These are phyloP conservation scores for Ctenochaetus hawaiiensis DNA, from an alignment of 2,797 vertebrate genomes.

Conservation along the genomic window DNA sequence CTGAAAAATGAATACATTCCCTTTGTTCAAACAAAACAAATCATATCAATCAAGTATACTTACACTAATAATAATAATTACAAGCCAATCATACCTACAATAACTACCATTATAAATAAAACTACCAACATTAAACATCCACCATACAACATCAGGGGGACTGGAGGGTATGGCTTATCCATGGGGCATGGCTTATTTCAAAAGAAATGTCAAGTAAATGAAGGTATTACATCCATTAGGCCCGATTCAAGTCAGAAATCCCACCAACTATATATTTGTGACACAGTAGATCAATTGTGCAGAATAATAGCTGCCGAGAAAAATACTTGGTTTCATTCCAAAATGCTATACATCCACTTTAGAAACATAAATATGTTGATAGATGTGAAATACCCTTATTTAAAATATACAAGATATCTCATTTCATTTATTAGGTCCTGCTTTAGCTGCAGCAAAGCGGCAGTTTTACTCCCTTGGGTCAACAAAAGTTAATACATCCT, in stretches of 20 bases:
- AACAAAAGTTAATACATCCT: conserved; percentile 55
- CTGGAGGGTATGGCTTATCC: conserved; percentile 83
- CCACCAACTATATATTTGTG: conserved; percentile 67
- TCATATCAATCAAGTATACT: conserved; percentile 80
- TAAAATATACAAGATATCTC: conserved; percentile 74
- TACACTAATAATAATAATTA: conserved; percentile 79
- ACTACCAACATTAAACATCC: conserved; percentile 81
- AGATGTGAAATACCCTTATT: conserved; percentile 60
- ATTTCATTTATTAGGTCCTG: conserved; percentile 63
- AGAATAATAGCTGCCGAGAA: conserved; percentile 81
- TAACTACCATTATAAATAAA: conserved; percentile 81
- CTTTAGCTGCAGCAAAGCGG: conserved; percentile 55
- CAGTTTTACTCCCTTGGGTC: conserved; percentile 40
- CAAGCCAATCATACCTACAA: conserved; percentile 83
- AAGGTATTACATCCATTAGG: conserved; percentile 82
- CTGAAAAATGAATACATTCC: conserved; percentile 85
- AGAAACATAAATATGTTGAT: conserved; percentile 73
- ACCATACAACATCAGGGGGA: conserved; percentile 80
- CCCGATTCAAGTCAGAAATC: conserved; percentile 77
- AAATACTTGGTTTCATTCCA: conserved; percentile 68
- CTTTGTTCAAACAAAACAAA: conserved; percentile 83
- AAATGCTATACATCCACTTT: conserved; percentile 75
- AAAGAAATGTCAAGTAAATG: conserved; percentile 82
- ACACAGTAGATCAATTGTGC: conserved; percentile 79
- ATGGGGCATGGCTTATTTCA: conserved; percentile 84